Conservation (phyloP, 2,888 invertebrate genomes). For the Caenorhabditis plicata region DNA sequence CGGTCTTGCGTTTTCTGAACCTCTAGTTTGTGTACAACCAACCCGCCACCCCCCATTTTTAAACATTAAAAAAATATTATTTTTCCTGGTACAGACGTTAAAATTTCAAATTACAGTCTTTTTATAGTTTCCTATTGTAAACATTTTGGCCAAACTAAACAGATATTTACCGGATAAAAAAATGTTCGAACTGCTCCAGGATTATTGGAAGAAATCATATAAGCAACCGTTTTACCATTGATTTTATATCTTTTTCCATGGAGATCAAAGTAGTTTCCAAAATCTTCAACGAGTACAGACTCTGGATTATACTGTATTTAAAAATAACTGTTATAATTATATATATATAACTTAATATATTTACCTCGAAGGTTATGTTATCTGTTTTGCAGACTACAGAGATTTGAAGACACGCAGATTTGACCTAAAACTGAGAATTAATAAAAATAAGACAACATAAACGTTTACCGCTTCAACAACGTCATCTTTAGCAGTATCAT, state of each 20-base stretch:
- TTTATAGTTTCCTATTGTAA: not conserved
- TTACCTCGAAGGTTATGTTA: not conserved
- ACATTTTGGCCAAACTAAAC: not conserved
- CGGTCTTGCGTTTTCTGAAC: no score
- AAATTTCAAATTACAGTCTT: not conserved
- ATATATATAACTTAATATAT: not conserved
- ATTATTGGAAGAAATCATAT: constrained; percentile 21
- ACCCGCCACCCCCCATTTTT: not conserved
- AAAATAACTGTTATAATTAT: constrained; percentile 1
- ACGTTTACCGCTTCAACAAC: constrained; percentile 43
- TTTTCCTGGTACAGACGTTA: not conserved
- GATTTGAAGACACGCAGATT: constrained; percentile 7
- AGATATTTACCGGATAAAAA: constrained; percentile 10
- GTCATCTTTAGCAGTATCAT: constrained; percentile 47
- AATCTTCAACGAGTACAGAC: constrained; percentile 32
- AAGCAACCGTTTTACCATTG: constrained; percentile 33
- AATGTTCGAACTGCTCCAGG: constrained; percentile 19
- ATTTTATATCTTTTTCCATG: constrained; percentile 31
- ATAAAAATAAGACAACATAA: not conserved
- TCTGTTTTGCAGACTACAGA: constrained; percentile 1
- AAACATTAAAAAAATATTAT: not conserved
- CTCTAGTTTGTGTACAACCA: no score
- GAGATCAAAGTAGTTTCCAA: constrained; percentile 32
- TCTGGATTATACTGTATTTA: constrained; percentile 30
- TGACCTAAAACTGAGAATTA: constrained; percentile 3